phyloP scores from a whole-genome alignment of 2,888 invertebrate genomes.

The Trissolcus brochymenae region DNA sequence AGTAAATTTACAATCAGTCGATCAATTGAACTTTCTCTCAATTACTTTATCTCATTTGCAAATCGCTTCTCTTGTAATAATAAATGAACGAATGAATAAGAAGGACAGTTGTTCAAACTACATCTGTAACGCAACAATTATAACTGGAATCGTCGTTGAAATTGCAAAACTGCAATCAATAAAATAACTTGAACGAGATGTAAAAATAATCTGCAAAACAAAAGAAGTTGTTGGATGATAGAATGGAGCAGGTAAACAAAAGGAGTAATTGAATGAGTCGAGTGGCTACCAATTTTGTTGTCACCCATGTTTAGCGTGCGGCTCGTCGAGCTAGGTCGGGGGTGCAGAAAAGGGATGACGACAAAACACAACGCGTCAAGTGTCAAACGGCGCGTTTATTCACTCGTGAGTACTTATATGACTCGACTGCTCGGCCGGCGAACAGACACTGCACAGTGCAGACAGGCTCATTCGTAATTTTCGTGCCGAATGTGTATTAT shows the following conservation, averaged over 20 bases:
- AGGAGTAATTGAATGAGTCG: background rate
- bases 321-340: background rate
- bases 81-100: no score
- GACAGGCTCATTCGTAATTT: slow-evolving; percentile 26
- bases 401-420: background rate
- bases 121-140: no score
- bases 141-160: no score
- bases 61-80: no score
- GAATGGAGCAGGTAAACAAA: no score
- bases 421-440: slow-evolving; percentile 52
- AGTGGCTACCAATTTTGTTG: slow-evolving; percentile 42
- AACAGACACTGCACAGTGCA: slow-evolving; percentile 38
- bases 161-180: no score
- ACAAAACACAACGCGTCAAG: background rate
- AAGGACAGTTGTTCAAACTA: no score
- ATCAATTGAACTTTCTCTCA: no score
- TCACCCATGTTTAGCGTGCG: slow-evolving; percentile 38
- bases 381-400: background rate
- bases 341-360: background rate
- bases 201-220: background rate
- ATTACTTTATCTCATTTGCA: no score
- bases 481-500: slow-evolving; percentile 26
- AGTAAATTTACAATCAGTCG: no score
- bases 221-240: background rate
- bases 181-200: no score